Conservation (phyloP, 2,113 vertebrate species). For the Orthonyx spaldingii region DNA sequence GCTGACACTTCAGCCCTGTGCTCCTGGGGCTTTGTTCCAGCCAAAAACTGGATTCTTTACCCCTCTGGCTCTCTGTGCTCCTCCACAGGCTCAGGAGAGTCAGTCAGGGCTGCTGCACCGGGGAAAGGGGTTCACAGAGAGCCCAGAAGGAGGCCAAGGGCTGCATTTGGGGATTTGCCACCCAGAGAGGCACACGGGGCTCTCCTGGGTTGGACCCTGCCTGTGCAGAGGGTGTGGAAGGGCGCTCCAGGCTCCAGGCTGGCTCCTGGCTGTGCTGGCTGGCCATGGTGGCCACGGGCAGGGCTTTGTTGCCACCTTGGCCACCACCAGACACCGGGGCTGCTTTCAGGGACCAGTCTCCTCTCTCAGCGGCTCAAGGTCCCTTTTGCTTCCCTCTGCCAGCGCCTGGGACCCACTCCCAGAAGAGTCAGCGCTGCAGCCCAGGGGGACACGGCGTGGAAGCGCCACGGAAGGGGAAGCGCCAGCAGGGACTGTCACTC, state of each 20-base stretch:
- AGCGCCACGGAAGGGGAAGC: accelerated
- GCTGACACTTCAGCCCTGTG: background rate
- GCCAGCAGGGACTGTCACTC: background rate
- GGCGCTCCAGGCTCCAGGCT: background rate
- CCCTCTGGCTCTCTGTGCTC: background rate
- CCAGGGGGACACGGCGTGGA: background rate
- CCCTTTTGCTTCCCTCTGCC: background rate
- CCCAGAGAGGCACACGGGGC: accelerated
- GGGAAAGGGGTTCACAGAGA: background rate
- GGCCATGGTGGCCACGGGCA: background rate
- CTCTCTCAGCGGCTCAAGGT: background rate
- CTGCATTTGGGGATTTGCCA: background rate
- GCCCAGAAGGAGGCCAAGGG: background rate
- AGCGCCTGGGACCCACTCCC: background rate
- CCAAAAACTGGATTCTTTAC: accelerated
- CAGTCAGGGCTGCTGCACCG: background rate
- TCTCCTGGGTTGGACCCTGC: background rate
- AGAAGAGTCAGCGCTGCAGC: background rate
- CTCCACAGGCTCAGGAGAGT: background rate
- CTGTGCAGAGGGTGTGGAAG: background rate
- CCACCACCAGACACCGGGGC: accelerated
- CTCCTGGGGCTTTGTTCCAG: background rate
- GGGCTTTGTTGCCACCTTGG: background rate
- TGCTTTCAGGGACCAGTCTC: accelerated
- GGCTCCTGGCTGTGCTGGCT: background rate